Percentiles rank a stretch among this genome's conserved stretches.
These are phyloP conservation scores for Lapara coniferarum DNA, from an alignment of 2,888 invertebrate species.

Conservation along the genomic window DNA sequence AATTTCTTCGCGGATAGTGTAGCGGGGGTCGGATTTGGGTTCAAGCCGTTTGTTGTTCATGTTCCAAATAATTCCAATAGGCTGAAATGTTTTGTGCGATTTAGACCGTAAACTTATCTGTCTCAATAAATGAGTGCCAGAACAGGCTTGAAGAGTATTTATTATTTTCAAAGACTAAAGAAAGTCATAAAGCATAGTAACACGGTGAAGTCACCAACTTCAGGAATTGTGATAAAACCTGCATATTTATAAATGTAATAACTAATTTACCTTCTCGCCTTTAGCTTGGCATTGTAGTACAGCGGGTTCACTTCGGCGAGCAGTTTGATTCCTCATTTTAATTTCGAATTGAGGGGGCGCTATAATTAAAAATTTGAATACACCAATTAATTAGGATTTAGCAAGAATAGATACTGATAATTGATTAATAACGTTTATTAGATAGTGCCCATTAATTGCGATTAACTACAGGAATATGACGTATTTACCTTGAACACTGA, in stretches of 20 bases:
- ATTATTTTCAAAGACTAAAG: too few species aligned
- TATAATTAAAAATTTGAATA: constrained; percentile 55
- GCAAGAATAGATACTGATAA: neutral
- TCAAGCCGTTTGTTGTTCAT: constrained; percentile 96
- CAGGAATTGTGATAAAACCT: neutral
- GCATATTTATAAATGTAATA: neutral
- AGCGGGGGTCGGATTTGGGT: constrained; percentile 93
- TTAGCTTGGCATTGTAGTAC: constrained; percentile 96
- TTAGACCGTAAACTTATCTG: too few species aligned
- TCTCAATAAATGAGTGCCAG: too few species aligned
- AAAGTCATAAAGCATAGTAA: too few species aligned
- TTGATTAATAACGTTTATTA: neutral
- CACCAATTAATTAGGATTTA: neutral
- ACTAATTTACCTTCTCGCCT: constrained; percentile 88
- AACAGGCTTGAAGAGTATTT: too few species aligned
- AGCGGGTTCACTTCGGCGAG: constrained; percentile 94
- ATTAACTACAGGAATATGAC: too few species aligned
- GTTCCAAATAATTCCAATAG: constrained; percentile 97
- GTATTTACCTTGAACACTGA: constrained; percentile 93
- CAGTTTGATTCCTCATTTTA: constrained; percentile 95
- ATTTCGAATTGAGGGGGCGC: constrained; percentile 97
- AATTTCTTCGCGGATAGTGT: constrained; percentile 94
- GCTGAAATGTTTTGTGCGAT: constrained; percentile 62
- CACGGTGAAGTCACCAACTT: too few species aligned
- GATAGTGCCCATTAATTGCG: too few species aligned